A percentile compares a stretch with the other conserved stretches of the same genome.
Evolutionary conservation across 2,797 vertebrate genomes (phyloP).

Genomic region (Dendrocincla tyrannina): DNA sequence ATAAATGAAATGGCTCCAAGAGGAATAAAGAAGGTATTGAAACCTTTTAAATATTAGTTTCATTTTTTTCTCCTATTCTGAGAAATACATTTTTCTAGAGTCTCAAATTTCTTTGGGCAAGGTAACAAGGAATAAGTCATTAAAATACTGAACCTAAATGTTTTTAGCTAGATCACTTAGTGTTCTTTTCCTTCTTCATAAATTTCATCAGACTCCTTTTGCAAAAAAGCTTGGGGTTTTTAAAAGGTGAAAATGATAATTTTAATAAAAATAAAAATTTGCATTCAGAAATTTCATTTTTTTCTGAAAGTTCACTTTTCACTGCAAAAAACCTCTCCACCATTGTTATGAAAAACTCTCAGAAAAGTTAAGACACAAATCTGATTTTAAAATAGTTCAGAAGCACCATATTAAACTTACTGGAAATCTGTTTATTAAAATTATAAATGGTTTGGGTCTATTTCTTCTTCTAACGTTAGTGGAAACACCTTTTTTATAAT

Average conservation of each 20-base stretch:
- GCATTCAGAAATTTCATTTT: not conserved
- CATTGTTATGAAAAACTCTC: not conserved
- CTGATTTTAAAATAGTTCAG: not conserved
- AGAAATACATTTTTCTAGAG: not conserved
- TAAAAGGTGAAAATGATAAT: not conserved
- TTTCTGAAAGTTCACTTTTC: not conserved
- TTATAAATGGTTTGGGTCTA: not conserved
- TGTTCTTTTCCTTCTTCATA: not conserved
- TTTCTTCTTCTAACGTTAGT: not conserved
- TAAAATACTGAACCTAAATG: not conserved
- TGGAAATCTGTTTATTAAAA: not conserved
- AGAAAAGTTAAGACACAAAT: not conserved
- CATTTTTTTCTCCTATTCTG: not conserved
- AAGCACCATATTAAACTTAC: accelerated
- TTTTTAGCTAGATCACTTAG: not conserved
- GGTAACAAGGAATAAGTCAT: not conserved
- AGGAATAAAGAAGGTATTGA: not conserved
- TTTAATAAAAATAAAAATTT: not conserved
- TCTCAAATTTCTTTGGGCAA: not conserved
- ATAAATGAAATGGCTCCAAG: not conserved
- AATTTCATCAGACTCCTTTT: not conserved
- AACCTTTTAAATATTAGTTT: not conserved
- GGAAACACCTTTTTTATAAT: not conserved
- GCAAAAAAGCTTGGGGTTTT: not conserved
- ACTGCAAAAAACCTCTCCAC: not conserved